A percentile compares a stretch with the other conserved stretches of the same genome.
Evolutionary conservation across 53 echinoderm and acorn worm species (phyloP).

Genomic region (Temnopleurus reevesii): DNA sequence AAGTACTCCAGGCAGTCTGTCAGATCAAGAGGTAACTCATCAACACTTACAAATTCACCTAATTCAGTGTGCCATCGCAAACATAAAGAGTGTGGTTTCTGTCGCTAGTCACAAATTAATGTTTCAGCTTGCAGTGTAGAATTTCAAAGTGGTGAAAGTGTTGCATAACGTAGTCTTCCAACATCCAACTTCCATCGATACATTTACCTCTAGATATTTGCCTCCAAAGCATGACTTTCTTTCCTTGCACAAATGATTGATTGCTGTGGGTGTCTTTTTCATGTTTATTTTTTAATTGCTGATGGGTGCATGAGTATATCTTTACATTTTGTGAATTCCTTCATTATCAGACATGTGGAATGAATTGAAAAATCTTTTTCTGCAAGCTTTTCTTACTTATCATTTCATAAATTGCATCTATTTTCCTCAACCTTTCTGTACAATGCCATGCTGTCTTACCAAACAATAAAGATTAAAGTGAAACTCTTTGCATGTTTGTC

Average conservation of each 20-base stretch:
- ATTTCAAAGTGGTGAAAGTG: not conserved
- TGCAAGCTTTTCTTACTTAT: conserved; percentile 6
- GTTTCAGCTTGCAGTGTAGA: conserved; percentile 42
- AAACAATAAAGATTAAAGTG: not conserved
- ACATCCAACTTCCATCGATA: not conserved
- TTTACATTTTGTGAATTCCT: not conserved
- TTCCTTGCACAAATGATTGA: not conserved
- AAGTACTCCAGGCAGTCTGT: conserved; percentile 58
- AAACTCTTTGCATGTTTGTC: conserved; percentile 26
- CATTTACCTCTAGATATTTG: not conserved
- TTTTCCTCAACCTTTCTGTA: not conserved
- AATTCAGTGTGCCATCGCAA: conserved; percentile 41
- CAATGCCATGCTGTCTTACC: not conserved
- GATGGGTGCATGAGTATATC: not conserved
- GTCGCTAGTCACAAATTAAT: not conserved
- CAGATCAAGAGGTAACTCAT: conserved; percentile 52
- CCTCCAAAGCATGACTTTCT: conserved; percentile 1
- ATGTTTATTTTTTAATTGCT: not conserved
- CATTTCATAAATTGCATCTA: not conserved
- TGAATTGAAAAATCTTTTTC: not conserved
- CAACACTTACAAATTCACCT: conserved; percentile 6
- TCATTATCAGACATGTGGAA: not conserved
- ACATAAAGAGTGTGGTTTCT: conserved; percentile 7
- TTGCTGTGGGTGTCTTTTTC: not conserved
- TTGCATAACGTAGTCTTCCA: too few species aligned